A percentile compares a stretch with the other conserved stretches of the same genome.
Evolutionary conservation across 1,140 invertebrate genomes (phyloP).

Genomic region (Muscidifurax raptorellus): DNA sequence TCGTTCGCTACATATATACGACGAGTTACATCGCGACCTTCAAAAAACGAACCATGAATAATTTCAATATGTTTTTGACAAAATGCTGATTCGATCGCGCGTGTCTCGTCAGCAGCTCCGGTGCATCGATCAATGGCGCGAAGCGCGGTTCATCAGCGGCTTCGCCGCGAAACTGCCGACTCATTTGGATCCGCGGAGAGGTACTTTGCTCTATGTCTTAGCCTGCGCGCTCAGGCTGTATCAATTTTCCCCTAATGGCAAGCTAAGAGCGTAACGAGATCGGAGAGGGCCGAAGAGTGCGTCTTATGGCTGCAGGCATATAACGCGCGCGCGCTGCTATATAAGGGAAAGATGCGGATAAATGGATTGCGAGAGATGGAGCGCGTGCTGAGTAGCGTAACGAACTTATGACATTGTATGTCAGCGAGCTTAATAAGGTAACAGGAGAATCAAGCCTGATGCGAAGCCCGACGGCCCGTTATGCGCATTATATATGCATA

Average conservation of each 20-base stretch:
- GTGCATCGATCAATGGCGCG: not conserved
- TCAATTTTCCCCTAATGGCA: constrained; percentile 70
- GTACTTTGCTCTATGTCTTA: not conserved
- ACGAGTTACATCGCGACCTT: no score
- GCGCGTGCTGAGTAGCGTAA: constrained; percentile 59
- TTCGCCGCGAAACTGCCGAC: not conserved
- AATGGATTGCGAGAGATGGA: constrained; percentile 27
- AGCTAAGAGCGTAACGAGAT: constrained; percentile 65
- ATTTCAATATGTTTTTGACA: no score
- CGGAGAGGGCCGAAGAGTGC: constrained; percentile 53
- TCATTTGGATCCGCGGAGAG: not conserved
- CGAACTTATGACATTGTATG: constrained; percentile 66
- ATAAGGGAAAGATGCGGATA: constrained; percentile 29
- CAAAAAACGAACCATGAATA: no score
- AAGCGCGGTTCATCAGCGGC: not conserved
- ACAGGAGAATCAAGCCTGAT: constrained; percentile 63
- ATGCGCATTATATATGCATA: not conserved
- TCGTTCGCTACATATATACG: no score
- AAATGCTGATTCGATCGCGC: not conserved
- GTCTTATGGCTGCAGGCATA: not conserved
- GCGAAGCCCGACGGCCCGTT: not conserved
- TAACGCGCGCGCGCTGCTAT: not conserved
- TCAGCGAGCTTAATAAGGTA: constrained; percentile 66
- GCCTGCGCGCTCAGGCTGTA: constrained; percentile 57
- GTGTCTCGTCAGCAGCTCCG: not conserved